Evolutionary conservation across 2,888 invertebrate genomes (phyloP).

Genomic region (Seira musarum): DNA sequence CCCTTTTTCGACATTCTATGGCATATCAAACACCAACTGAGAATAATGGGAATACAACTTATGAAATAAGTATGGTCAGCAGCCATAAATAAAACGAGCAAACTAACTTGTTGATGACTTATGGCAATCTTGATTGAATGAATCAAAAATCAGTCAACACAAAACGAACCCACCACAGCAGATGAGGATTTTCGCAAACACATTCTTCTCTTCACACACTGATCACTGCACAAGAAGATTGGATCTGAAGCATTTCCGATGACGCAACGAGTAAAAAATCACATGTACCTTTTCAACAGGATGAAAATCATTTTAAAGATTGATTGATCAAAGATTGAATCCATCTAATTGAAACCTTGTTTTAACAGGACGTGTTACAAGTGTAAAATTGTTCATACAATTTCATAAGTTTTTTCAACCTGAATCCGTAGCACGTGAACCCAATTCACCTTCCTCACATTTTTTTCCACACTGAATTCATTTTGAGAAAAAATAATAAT

Average conservation of each 20-base stretch:
- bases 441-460: too few species aligned
- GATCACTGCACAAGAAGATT: too few species aligned
- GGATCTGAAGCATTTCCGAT: not conserved
- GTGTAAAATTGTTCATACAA: not conserved
- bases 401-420: not conserved
- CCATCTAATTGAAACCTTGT: constrained; percentile 2
- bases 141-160: too few species aligned
- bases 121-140: too few species aligned
- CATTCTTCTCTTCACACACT: too few species aligned
- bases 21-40: not conserved
- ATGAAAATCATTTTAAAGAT: not conserved
- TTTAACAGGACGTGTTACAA: not conserved
- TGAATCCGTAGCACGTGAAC: constrained; percentile 1
- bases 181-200: too few species aligned
- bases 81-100: too few species aligned
- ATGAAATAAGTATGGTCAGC: too few species aligned
- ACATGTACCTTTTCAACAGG: not conserved
- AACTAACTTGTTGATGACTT: too few species aligned
- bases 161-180: too few species aligned
- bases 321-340: not conserved
- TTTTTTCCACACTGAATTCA: not conserved
- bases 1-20: not conserved
- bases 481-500: not conserved
- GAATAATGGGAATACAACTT: not conserved
- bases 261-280: not conserved